phyloP scores from a whole-genome alignment of 2,888 invertebrate genomes.

The Erebia aethiops region DNA sequence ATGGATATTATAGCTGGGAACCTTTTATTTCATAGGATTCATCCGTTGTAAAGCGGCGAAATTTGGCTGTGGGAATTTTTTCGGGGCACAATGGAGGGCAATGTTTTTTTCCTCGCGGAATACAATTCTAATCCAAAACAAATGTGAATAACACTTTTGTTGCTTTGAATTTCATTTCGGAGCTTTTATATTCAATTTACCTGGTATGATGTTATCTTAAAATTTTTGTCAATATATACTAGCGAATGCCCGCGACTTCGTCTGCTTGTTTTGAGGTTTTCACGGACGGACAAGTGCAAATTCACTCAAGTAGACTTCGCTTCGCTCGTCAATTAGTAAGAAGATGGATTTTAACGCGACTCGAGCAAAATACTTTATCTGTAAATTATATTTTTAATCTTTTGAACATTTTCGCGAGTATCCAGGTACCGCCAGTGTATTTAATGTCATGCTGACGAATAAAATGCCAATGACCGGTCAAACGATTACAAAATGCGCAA shows the following conservation, averaged over 20 bases:
- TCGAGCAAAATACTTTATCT: too few relatives aligned
- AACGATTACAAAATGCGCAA: too few relatives aligned
- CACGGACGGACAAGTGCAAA: too few relatives aligned
- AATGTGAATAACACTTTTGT: not conserved
- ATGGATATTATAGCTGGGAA: constrained; percentile 8
- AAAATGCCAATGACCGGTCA: too few relatives aligned
- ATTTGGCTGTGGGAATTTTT: constrained; percentile 17
- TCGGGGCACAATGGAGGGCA: constrained; percentile 21
- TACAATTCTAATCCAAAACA: constrained; percentile 23
- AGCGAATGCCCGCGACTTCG: too few relatives aligned
- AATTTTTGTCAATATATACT: not conserved
- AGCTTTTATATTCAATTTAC: not conserved
- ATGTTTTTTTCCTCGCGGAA: constrained; percentile 23
- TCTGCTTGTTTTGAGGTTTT: too few relatives aligned
- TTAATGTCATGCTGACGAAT: too few relatives aligned
- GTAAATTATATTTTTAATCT: too few relatives aligned
- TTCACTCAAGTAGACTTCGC: too few relatives aligned
- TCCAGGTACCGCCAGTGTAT: too few relatives aligned
- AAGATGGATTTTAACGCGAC: not conserved
- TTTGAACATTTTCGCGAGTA: too few relatives aligned
- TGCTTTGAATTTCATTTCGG: not conserved
- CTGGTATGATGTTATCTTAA: not conserved
- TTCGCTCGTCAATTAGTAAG: too few relatives aligned
- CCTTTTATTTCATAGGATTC: constrained; percentile 20
- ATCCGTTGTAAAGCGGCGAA: constrained; percentile 19